Conservation (phyloP, 2,113 vertebrate species). For the Pseudorectes ferrugineus region DNA sequence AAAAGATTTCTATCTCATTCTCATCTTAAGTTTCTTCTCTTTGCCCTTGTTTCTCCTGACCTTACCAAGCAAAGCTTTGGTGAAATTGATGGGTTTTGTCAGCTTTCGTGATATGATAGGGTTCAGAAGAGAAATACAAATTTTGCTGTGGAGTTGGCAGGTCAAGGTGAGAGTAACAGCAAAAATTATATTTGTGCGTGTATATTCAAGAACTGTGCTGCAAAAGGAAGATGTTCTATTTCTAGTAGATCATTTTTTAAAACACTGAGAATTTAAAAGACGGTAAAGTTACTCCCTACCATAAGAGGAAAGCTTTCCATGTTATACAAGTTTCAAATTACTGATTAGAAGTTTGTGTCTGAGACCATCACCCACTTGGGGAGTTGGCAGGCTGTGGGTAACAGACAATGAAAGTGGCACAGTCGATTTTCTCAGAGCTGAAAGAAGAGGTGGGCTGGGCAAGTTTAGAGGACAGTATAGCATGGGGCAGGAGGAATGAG, state of each 20-base stretch:
- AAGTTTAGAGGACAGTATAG: neutral
- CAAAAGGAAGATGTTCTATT: neutral
- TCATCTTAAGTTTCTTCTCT: neutral
- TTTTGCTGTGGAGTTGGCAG: neutral
- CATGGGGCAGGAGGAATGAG: neutral
- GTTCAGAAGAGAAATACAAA: neutral
- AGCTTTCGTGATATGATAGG: neutral
- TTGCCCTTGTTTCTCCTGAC: neutral
- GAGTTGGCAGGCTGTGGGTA: neutral
- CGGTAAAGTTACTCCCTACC: neutral
- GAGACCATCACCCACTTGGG: neutral
- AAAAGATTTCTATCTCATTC: neutral
- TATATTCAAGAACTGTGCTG: neutral
- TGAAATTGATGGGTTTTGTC: neutral
- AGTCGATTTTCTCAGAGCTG: neutral
- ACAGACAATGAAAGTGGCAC: neutral
- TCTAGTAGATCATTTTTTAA: neutral
- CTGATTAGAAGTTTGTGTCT: neutral
- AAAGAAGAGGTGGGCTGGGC: neutral
- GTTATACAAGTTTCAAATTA: neutral
- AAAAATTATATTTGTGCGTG: neutral
- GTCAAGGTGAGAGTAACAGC: neutral
- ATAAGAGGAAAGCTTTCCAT: neutral
- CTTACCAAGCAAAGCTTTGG: neutral
- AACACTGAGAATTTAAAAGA: neutral